Evolutionary conservation across 37 sponge, comb jelly and placozoan species (phyloP).

Genomic region (Tethya wilhelma): DNA sequence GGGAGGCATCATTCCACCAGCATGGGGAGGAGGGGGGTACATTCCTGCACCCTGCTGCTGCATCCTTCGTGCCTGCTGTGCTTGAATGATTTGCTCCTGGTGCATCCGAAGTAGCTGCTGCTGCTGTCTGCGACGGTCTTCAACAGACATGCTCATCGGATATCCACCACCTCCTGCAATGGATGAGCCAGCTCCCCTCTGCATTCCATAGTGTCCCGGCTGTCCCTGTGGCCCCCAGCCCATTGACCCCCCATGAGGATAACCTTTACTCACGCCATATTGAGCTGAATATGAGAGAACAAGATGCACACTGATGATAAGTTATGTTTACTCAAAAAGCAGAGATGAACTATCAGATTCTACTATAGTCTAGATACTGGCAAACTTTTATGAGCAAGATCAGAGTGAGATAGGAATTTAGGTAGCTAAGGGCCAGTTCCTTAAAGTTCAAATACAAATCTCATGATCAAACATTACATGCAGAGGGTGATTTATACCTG

Average conservation of each 20-base stretch:
- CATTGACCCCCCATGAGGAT: background rate
- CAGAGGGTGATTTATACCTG: too few relatives aligned
- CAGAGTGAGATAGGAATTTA: too few relatives aligned
- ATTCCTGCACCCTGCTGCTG: slow-evolving; percentile 34
- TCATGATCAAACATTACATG: too few relatives aligned
- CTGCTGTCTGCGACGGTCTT: slow-evolving; percentile 10
- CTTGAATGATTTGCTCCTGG: slow-evolving; percentile 59
- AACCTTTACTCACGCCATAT: background rate
- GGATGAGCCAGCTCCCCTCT: background rate
- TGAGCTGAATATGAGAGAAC: too few relatives aligned
- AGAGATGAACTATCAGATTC: too few relatives aligned
- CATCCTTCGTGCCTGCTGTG: slow-evolving; percentile 39
- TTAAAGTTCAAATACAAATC: too few relatives aligned
- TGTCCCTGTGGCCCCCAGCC: background rate
- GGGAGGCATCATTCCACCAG: slow-evolving; percentile 17
- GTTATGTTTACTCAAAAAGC: too few relatives aligned
- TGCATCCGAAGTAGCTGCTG: slow-evolving; percentile 54
- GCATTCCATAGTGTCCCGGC: slow-evolving; percentile 20
- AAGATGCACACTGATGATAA: too few relatives aligned
- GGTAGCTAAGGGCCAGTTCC: too few relatives aligned
- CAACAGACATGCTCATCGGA: slow-evolving; percentile 3
- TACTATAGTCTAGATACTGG: too few relatives aligned
- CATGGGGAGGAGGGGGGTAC: too few relatives aligned
- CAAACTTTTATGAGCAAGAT: too few relatives aligned
- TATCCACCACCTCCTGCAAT: background rate